Conservation (phyloP, 2,113 vertebrate species). For the Haemorhous mexicanus region DNA sequence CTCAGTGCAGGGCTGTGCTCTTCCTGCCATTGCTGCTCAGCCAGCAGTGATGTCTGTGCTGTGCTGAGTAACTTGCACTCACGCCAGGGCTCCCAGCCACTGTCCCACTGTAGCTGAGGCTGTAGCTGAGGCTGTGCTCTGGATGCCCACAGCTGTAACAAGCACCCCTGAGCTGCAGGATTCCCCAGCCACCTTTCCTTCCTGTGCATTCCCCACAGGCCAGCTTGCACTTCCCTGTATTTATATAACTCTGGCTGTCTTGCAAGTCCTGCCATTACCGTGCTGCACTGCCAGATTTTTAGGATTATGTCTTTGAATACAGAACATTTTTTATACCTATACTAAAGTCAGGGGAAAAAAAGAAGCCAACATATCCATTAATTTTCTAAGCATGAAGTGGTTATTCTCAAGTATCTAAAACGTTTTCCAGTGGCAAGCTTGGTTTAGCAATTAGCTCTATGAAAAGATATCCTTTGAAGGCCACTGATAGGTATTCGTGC, state of each 20-base stretch:
- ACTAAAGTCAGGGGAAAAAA: not conserved
- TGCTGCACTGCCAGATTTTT: not conserved
- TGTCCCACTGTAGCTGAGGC: not conserved
- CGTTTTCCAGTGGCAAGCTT: not conserved
- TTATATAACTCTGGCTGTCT: not conserved
- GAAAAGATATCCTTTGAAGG: constrained; percentile 29
- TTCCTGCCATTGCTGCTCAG: not conserved
- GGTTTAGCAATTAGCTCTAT: not conserved
- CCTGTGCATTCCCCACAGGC: fast-evolving
- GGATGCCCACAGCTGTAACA: not conserved
- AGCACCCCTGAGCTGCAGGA: not conserved
- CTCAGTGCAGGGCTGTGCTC: not conserved
- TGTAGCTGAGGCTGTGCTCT: not conserved
- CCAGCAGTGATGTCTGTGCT: not conserved
- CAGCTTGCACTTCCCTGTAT: not conserved
- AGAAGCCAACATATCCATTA: not conserved
- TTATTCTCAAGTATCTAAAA: not conserved
- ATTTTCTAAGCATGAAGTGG: not conserved
- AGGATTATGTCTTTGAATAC: not conserved
- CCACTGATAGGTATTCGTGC: not conserved
- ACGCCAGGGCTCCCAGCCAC: fast-evolving
- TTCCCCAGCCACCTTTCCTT: not conserved
- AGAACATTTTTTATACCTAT: not conserved
- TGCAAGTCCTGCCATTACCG: not conserved
- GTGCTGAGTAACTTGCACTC: not conserved